These are phyloP conservation scores for Epinotia ramella DNA, from an alignment of 2,888 invertebrate genomes.

Conservation along the genomic window DNA sequence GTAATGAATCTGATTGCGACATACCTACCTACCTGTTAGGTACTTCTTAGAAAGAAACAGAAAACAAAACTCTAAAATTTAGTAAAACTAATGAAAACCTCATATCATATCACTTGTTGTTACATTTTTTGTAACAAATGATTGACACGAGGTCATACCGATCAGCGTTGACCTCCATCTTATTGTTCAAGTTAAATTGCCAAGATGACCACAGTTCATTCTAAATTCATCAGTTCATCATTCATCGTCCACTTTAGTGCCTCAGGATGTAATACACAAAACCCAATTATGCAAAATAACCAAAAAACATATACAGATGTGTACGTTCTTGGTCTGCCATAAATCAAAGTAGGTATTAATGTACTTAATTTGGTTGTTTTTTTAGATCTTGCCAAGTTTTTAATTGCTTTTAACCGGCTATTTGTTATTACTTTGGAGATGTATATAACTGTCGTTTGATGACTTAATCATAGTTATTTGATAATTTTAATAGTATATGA, in stretches of 20 bases:
- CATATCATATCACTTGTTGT: not conserved
- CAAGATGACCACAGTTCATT: slow-evolving; percentile 3
- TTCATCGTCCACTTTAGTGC: slow-evolving; percentile 15
- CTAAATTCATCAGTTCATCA: slow-evolving; percentile 23
- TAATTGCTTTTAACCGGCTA: slow-evolving; percentile 23
- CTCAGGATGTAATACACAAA: slow-evolving; percentile 31
- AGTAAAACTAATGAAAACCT: not conserved
- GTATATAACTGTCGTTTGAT: not conserved
- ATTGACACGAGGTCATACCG: slow-evolving; percentile 20
- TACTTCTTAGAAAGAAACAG: too few species aligned
- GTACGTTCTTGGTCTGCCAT: slow-evolving; percentile 12
- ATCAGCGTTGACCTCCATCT: slow-evolving; percentile 16
- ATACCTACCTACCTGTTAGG: too few species aligned
- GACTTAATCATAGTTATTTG: slow-evolving; percentile 7
- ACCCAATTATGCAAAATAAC: slow-evolving; percentile 39
- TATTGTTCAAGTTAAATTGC: slow-evolving; percentile 21
- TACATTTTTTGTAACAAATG: not conserved
- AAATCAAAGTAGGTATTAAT: slow-evolving; percentile 31
- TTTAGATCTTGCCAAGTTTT: slow-evolving; percentile 19
- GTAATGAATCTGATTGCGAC: too few species aligned
- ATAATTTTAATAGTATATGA: slow-evolving; percentile 9
- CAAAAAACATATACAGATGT: slow-evolving; percentile 17
- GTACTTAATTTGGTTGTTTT: slow-evolving; percentile 16
- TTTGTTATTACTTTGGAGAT: slow-evolving; percentile 13
- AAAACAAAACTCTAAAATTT: not conserved